These are phyloP conservation scores for Brachionus rotundiformis DNA, from an alignment of 1,140 invertebrate species.

Conservation along the genomic window DNA sequence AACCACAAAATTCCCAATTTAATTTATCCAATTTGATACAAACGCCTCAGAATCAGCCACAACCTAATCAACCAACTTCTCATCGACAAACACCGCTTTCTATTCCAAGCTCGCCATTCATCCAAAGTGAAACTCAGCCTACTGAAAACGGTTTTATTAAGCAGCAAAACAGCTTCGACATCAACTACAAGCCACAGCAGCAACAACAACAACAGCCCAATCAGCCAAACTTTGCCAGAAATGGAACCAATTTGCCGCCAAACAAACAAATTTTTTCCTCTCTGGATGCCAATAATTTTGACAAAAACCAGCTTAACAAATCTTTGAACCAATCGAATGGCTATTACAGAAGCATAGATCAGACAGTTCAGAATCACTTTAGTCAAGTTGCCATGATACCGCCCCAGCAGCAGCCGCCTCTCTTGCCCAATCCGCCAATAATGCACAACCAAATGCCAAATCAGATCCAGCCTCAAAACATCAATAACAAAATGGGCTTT, in stretches of 20 bases:
- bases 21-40: not conserved
- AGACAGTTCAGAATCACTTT: not conserved
- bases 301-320: not conserved
- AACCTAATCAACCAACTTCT: not conserved
- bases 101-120: not conserved
- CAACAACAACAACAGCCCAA: no score
- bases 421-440: not conserved
- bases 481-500: conserved; percentile 6
- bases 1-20: conserved; percentile 5
- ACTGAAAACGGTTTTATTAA: not conserved
- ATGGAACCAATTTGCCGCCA: not conserved
- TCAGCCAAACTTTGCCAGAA: not conserved
- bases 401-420: not conserved
- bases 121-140: not conserved
- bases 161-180: not conserved
- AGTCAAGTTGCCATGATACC: not conserved
- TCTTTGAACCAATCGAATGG: not conserved
- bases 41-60: conserved; percentile 16
- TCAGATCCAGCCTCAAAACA: not conserved
- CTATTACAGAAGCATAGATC: conserved; percentile 14
- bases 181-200: not conserved
- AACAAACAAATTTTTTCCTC: conserved; percentile 1
- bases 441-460: not conserved
- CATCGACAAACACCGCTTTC: conserved; percentile 14
- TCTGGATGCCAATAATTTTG: not conserved